Percentiles rank a stretch among this genome's conserved stretches.
These are phyloP conservation scores for Ctenodactylus gundi DNA, from an alignment of 2,113 vertebrate species.

Conservation along the genomic window DNA sequence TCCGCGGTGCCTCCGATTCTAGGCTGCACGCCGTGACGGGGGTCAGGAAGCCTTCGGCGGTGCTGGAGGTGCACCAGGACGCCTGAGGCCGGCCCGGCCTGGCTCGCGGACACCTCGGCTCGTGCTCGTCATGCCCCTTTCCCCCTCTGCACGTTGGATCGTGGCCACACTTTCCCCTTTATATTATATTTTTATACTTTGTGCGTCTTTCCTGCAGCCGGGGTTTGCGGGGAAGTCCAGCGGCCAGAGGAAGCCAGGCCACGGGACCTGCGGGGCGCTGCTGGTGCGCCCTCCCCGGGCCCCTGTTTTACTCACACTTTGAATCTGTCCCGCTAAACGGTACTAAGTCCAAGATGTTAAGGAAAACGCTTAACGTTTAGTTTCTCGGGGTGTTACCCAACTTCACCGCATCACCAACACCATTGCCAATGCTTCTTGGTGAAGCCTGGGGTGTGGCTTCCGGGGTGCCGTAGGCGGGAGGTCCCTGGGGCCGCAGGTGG, in stretches of 20 bases:
- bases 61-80: constrained; percentile 82
- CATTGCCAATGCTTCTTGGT: constrained; percentile 17
- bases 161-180: constrained; percentile 56
- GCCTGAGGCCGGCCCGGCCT: constrained; percentile 73
- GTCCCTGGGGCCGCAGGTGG: not conserved
- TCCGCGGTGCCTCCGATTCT: constrained; percentile 34
- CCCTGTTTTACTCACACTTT: constrained; percentile 17
- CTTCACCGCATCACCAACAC: not conserved
- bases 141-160: constrained; percentile 65
- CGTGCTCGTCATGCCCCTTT: constrained; percentile 60
- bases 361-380: not conserved
- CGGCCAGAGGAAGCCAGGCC: not conserved
- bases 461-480: not conserved
- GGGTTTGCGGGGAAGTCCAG: constrained; percentile 19
- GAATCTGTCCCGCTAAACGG: not conserved
- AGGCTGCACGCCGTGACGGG: constrained; percentile 82
- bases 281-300: not conserved
- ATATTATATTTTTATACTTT: constrained; percentile 63
- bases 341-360: not conserved
- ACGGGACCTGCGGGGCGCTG: not conserved
- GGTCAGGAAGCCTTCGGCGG: constrained; percentile 63
- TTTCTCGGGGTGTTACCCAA: not conserved
- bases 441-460: not conserved
- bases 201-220: constrained; percentile 15
- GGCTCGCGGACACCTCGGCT: constrained; percentile 28